Evolutionary conservation across 2,888 invertebrate species (phyloP), one percentile per base, ranked within the genome.

Genomic region (Galeopsomyia nigrocyanea): DNA sequence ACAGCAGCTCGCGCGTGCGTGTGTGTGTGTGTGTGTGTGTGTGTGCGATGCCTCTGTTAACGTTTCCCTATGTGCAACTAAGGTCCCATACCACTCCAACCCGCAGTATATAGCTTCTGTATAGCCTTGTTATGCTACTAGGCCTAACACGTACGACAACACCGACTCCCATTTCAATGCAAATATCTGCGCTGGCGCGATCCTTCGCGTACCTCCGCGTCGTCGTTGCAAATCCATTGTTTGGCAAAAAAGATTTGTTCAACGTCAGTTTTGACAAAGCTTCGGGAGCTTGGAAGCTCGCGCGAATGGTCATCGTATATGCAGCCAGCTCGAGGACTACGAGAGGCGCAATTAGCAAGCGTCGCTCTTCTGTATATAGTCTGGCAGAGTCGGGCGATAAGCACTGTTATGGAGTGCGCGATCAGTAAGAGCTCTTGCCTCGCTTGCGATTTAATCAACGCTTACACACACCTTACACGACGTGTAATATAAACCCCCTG

Each of bases 381-480:
- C 6, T 50, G 3, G 16, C 39, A 17, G 53, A n/a, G 3, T 6
- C 13, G 16, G 66, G 74, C 74, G 74, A 65, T 71, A 74, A 78
- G 76, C 74, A 77, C 74, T 74, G n/a, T n/a, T n/a, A n/a, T n/a
- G n/a, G n/a, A n/a, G 71, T 75, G 76, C 74, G 21, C 46, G 9
- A 10, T n/a, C 57, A 6, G 16, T 39, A 31, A 31, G 31, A 21
- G 14, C 51, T 57, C 19, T 53, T 51, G 21, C 17, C 58, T n/a
- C n/a, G n/a, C 75, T 65, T 65, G 75, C 77, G 77, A 77, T 78
- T 77, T 76, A 79, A 79, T 77, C 77, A 79, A 77, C 78, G 73
- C 73, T 77, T 76, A 77, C 66, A 66, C 67, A 56, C 74, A 57
- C 76, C 75, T 71, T 69, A 39, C 39, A 7, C 10, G 31, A 31